Percentiles rank a stretch among this genome's conserved stretches.
Conservation (phyloP, 2,113 vertebrate genomes). For the Entelurus aequoreus region DNA sequence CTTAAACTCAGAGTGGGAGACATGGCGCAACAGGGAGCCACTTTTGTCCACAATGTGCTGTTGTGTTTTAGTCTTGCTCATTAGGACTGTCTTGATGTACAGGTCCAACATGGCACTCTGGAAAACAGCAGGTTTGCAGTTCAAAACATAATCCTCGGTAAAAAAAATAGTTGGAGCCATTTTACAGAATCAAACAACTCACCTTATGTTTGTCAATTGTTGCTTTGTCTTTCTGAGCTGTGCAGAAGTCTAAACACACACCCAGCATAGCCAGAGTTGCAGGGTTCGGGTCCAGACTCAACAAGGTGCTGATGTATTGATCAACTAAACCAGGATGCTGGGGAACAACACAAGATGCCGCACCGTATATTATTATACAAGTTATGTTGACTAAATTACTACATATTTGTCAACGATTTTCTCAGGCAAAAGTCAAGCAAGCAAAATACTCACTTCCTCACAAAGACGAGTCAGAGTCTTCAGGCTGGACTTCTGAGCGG, state of each 20-base stretch:
- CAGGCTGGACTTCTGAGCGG: conserved; percentile 75
- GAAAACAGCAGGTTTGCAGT: neutral
- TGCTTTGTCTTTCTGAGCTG: conserved; percentile 78
- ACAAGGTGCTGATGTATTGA: conserved; percentile 81
- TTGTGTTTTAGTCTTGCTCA: conserved; percentile 89
- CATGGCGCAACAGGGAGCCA: conserved; percentile 79
- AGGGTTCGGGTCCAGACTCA: conserved; percentile 82
- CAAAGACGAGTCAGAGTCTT: conserved; percentile 86
- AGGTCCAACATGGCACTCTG: conserved; percentile 85
- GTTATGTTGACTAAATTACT: neutral
- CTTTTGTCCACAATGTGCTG: conserved; percentile 87
- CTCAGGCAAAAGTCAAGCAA: neutral
- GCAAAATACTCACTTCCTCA: conserved; percentile 76
- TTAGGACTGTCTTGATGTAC: conserved; percentile 91
- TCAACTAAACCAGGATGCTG: conserved; percentile 85
- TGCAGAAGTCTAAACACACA: conserved; percentile 84
- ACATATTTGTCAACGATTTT: no score
- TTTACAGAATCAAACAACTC: conserved; percentile 1
- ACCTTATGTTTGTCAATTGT: conserved; percentile 84
- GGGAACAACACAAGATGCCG: conserved; percentile 17
- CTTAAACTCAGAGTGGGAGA: conserved; percentile 89
- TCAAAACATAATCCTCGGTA: neutral
- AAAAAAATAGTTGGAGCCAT: neutral
- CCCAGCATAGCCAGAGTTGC: conserved; percentile 79
- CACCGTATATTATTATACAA: neutral